Evolutionary conservation across 2,113 vertebrate species (phyloP), one percentile per base, ranked within the genome.

Genomic region (Brachionichthys hirsutus): DNA sequence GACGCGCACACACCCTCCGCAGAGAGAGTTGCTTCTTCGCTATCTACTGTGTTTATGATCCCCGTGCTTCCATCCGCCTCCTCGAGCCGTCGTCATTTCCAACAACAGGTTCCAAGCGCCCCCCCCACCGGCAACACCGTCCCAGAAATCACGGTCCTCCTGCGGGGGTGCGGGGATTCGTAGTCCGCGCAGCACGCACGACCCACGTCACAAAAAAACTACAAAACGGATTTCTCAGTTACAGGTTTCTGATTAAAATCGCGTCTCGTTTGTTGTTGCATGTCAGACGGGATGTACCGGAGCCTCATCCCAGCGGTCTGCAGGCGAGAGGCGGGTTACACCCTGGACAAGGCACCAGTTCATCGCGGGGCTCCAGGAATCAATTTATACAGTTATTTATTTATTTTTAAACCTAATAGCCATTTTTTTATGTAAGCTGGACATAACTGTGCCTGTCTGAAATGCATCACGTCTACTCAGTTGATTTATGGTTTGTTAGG

Each of bases 81-180:
- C 36, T 7, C 82, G 83, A 30, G 80, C 78, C 79, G 85, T 82
- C 76, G 88, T 89, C 90, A 91, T 91, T 84, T 90, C 90, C 91
- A 91, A 88, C 91, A 91, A 88, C 88, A 90, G 83, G 87, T 90
- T 83, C 88, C 81, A 18, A 53, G 46, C 81, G 62, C 85, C 88
- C 81, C 88, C 81, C 76, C 87, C 80, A 84, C 80, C 63, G 80
- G 77, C 80, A 85, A 88, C 87, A 80, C 68, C 53, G 76, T 76
- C 78, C 84, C 85, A 85, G 77, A 84, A 88, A 86, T 82, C 85
- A 70, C n/a, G 76, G 78, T 82, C 82, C 76, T 67, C 43, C 70
- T 61, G 72, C 8, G 59, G 80, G 86, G 77, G 90, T 89, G 77
- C 75, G 67, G 85, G 90, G 91, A 91, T 83, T 86, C 78, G 84